Evolutionary conservation across 2,113 vertebrate genomes (phyloP).

Genomic region (Pelobates fuscus): DNA sequence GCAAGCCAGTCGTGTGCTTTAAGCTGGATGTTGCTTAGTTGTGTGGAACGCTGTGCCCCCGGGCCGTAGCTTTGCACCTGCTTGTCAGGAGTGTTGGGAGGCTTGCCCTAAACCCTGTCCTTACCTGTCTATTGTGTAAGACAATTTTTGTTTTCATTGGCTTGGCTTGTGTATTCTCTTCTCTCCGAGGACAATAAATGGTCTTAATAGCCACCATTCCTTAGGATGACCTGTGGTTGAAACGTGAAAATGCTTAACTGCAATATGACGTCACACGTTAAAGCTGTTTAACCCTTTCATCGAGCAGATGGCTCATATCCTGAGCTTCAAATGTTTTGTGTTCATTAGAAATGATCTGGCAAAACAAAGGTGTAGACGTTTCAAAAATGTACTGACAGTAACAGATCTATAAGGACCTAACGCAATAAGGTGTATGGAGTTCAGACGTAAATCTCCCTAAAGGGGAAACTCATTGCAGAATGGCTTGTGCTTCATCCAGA

Average conservation of each 20-base stretch:
- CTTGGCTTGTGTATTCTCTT: not conserved
- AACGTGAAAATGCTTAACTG: slow-evolving; percentile 25
- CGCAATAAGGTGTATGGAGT: no score
- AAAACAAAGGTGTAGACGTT: no score
- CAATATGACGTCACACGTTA: not conserved
- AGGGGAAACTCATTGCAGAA: no score
- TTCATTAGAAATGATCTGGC: no score
- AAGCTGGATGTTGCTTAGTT: slow-evolving; percentile 23
- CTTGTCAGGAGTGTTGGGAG: slow-evolving; percentile 1
- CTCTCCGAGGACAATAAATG: slow-evolving; percentile 24
- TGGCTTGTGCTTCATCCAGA: no score
- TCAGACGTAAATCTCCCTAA: no score
- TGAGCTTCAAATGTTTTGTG: no score
- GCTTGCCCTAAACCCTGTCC: slow-evolving; percentile 29
- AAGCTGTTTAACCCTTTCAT: not conserved
- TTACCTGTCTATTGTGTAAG: slow-evolving; percentile 50
- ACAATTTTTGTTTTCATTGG: slow-evolving; percentile 11
- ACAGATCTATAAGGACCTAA: no score
- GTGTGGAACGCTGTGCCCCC: slow-evolving; percentile 35
- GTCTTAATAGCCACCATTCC: slow-evolving; percentile 42
- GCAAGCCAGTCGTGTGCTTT: slow-evolving; percentile 51
- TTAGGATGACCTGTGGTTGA: slow-evolving; percentile 20
- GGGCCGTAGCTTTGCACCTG: slow-evolving; percentile 46
- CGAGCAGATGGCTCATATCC: not conserved
- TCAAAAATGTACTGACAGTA: no score